These are phyloP conservation scores for Cassiopea andromeda DNA, from an alignment of 30 jellyfish, hydroid and myxozoan species.

Conservation along the genomic window DNA sequence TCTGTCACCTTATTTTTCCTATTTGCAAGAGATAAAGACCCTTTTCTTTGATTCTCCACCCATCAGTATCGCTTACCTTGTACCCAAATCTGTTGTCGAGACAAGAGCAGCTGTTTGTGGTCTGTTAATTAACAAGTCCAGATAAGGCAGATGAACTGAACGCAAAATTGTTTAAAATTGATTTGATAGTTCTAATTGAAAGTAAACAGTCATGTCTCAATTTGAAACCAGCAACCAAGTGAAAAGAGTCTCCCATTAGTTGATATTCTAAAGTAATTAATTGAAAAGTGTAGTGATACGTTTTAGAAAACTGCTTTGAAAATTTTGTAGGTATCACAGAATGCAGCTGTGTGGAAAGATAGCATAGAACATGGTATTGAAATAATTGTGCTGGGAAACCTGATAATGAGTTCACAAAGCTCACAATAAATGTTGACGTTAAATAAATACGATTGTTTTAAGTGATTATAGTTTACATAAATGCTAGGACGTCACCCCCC, in stretches of 20 bases:
- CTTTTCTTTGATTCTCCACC: not conserved
- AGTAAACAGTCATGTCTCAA: not conserved
- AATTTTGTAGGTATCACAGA: not conserved
- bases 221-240: not conserved
- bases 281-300: not conserved
- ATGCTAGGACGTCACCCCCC: conserved; percentile 13
- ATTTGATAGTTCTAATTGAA: not conserved
- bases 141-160: not conserved
- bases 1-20: no score
- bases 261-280: not conserved
- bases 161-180: not conserved
- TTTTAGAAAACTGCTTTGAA: not conserved
- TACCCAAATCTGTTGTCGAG: not conserved
- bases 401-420: not conserved
- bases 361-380: not conserved
- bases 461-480: not conserved
- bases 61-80: not conserved
- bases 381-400: not conserved
- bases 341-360: not conserved
- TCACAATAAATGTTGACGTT: not conserved
- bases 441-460: not conserved
- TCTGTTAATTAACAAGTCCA: conserved; percentile 2
- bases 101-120: not conserved
- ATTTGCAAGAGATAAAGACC: not conserved
- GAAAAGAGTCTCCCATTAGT: not conserved